phyloP scores from a whole-genome alignment of 1,140 invertebrate species.

The Drosophila teissieri region DNA sequence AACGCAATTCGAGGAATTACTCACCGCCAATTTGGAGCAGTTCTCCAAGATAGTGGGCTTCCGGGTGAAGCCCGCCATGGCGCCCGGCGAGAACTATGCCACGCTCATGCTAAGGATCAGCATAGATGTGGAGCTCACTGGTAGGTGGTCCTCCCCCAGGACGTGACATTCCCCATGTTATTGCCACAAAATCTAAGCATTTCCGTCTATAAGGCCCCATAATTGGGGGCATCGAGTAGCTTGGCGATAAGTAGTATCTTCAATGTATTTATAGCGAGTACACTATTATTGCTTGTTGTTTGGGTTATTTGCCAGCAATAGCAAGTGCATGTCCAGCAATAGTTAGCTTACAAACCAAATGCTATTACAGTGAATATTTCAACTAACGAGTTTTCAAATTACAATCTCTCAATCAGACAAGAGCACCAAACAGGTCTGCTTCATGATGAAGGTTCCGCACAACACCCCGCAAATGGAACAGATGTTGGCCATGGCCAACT shows the following conservation, averaged over 20 bases:
- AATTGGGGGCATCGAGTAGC: background rate
- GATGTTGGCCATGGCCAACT: conserved; percentile 58
- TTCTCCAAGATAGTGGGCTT: conserved; percentile 72
- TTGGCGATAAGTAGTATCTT: conserved; percentile 25
- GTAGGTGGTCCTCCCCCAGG: conserved; percentile 21
- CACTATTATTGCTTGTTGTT: conserved; percentile 9
- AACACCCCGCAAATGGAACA: conserved; percentile 58
- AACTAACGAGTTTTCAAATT: background rate
- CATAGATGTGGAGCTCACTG: conserved; percentile 67
- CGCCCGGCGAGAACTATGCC: conserved; percentile 71
- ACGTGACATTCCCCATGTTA: too few relatives aligned
- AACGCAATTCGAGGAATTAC: conserved; percentile 82
- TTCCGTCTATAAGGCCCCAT: background rate
- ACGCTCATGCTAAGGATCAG: conserved; percentile 69
- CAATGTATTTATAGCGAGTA: conserved; percentile 11
- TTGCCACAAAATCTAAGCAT: too few relatives aligned
- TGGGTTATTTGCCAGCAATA: conserved; percentile 1
- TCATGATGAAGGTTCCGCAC: conserved; percentile 74
- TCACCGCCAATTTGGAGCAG: conserved; percentile 71
- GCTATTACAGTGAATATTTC: background rate
- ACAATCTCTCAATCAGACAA: conserved; percentile 38
- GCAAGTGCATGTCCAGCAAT: background rate
- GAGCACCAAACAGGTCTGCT: conserved; percentile 41
- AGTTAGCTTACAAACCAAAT: background rate
- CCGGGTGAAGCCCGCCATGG: conserved; percentile 47